Evolutionary conservation across 2,113 vertebrate genomes (phyloP).

Genomic region (Craseonycteris thonglongyai): DNA sequence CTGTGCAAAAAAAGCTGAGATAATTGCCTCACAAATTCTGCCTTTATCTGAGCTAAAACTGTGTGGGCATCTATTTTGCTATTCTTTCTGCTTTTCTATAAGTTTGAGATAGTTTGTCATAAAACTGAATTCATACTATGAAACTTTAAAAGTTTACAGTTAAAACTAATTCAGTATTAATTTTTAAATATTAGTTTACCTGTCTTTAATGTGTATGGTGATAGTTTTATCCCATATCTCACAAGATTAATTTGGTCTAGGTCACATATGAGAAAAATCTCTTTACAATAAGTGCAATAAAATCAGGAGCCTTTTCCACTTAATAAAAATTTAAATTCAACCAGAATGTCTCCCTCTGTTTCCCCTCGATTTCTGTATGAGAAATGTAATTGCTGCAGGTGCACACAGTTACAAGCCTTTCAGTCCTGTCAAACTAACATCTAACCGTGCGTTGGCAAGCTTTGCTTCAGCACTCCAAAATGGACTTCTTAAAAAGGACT

Average conservation of each 20-base stretch:
- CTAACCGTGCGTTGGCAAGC: neutral
- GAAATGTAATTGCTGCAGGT: conserved; percentile 27
- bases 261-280: neutral
- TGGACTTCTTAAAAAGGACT: neutral
- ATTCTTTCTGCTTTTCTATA: neutral
- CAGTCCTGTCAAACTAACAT: neutral
- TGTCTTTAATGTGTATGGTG: neutral
- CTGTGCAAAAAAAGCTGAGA: neutral
- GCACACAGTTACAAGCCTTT: neutral
- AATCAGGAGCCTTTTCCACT: neutral
- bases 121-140: neutral
- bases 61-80: neutral
- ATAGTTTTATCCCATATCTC: neutral
- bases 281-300: neutral
- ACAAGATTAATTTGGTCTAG: neutral
- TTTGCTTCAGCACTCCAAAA: neutral
- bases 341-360: neutral
- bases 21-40: neutral
- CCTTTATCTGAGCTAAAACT: neutral
- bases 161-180: neutral
- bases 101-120: neutral
- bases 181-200: neutral
- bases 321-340: neutral
- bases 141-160: neutral
- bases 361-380: neutral